Percentiles rank a stretch among this genome's conserved stretches.
Evolutionary conservation across 2,797 vertebrate genomes (phyloP).

Genomic region (Eupleurogrammus muticus): DNA sequence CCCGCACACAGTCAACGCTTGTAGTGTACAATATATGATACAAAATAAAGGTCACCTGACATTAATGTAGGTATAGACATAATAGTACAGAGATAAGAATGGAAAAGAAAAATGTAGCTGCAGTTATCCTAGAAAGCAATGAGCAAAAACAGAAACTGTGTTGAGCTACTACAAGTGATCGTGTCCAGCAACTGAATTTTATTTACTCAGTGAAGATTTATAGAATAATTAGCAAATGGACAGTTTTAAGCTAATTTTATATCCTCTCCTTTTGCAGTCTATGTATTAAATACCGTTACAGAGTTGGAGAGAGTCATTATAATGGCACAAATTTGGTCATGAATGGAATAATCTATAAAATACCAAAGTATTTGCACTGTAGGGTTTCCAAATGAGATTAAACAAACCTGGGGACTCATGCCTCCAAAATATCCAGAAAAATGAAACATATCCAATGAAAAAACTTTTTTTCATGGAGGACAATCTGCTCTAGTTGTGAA

Average conservation of each 20-base stretch:
- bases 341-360: not conserved
- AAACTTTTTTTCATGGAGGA: not conserved
- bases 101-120: not conserved
- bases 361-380: not conserved
- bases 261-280: not conserved
- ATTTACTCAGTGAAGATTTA: not conserved
- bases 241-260: not conserved
- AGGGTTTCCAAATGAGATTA: not conserved
- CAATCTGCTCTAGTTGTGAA: slow-evolving; percentile 13
- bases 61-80: not conserved
- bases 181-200: not conserved
- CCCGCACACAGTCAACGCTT: no score
- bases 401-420: not conserved
- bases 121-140: not conserved
- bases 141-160: not conserved
- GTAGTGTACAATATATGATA: no score
- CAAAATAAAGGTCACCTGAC: no score
- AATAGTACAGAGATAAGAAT: slow-evolving; percentile 13
- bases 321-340: not conserved
- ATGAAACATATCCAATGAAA: not conserved
- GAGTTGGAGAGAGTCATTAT: not conserved
- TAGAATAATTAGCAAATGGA: not conserved
- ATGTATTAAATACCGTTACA: not conserved
- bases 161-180: not conserved
- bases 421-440: not conserved